phyloP scores from a whole-genome alignment of 1,140 invertebrate species.

The Heliconius nattereri region DNA sequence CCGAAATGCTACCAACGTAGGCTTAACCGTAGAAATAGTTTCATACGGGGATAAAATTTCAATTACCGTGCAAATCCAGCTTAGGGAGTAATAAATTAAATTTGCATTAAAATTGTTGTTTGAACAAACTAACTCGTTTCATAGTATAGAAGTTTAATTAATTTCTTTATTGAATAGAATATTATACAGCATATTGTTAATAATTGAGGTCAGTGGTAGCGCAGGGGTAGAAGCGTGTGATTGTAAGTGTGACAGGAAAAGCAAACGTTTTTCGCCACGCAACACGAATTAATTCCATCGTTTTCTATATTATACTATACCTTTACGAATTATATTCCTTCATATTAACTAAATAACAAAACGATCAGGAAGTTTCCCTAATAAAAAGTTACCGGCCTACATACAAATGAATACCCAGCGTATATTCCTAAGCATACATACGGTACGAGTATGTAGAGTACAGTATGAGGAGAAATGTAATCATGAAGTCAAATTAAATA shows the following conservation, averaged over 20 bases:
- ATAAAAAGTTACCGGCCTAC: conserved; percentile 1
- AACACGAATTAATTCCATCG: no score
- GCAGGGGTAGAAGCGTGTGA: no score
- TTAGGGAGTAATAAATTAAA: conserved; percentile 25
- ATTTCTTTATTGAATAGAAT: conserved; percentile 10
- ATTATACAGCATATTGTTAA: neutral
- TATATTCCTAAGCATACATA: neutral
- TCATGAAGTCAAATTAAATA: neutral
- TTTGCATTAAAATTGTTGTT: conserved; percentile 25
- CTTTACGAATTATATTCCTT: neutral
- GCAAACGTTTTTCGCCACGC: no score
- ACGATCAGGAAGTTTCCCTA: neutral
- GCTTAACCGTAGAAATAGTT: conserved; percentile 23
- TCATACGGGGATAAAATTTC: conserved; percentile 27
- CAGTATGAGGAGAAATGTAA: neutral
- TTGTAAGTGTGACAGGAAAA: no score
- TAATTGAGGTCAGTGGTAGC: no score
- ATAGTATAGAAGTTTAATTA: conserved; percentile 21
- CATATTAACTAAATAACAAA: neutral
- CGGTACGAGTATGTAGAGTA: neutral
- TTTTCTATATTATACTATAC: neutral
- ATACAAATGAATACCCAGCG: neutral
- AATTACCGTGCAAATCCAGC: conserved; percentile 26
- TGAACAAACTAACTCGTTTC: conserved; percentile 16
- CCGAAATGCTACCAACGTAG: conserved; percentile 11